These are phyloP conservation scores for Channa maculata DNA, from an alignment of 2,113 vertebrate genomes.

Conservation along the genomic window DNA sequence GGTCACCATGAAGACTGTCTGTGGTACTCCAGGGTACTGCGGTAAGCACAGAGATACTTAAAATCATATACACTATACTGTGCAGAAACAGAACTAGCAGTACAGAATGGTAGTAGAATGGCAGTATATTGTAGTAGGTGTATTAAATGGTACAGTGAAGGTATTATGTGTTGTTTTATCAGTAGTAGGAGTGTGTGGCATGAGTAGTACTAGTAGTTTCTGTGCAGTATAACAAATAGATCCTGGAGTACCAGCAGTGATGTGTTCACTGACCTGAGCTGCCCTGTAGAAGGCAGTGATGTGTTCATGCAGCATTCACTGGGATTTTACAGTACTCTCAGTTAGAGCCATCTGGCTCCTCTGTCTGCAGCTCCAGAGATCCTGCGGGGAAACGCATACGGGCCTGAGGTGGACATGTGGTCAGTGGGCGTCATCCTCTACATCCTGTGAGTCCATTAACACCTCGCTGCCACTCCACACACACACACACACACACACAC, in stretches of 20 bases:
- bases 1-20: constrained; percentile 92
- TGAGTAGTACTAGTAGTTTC: not conserved
- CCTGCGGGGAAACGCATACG: constrained; percentile 88
- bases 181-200: not conserved
- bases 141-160: not conserved
- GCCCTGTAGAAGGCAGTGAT: constrained; percentile 8
- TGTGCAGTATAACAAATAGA: too few relatives aligned
- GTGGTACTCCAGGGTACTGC: constrained; percentile 91
- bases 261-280: constrained; percentile 20
- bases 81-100: too few relatives aligned
- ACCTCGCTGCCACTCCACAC: not conserved
- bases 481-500: not conserved
- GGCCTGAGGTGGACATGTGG: constrained; percentile 94
- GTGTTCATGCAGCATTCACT: constrained; percentile 52
- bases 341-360: constrained; percentile 53
- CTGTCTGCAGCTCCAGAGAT: constrained; percentile 88
- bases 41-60: constrained; percentile 77
- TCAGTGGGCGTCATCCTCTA: constrained; percentile 92
- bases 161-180: not conserved
- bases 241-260: not conserved
- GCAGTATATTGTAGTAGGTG: not conserved
- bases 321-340: constrained; percentile 34
- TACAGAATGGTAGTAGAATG: too few relatives aligned
- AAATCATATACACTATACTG: too few relatives aligned
- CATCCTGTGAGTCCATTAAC: constrained; percentile 87